phyloP scores from a whole-genome alignment of 2,888 invertebrate genomes.

The Cloeon dipterum region DNA sequence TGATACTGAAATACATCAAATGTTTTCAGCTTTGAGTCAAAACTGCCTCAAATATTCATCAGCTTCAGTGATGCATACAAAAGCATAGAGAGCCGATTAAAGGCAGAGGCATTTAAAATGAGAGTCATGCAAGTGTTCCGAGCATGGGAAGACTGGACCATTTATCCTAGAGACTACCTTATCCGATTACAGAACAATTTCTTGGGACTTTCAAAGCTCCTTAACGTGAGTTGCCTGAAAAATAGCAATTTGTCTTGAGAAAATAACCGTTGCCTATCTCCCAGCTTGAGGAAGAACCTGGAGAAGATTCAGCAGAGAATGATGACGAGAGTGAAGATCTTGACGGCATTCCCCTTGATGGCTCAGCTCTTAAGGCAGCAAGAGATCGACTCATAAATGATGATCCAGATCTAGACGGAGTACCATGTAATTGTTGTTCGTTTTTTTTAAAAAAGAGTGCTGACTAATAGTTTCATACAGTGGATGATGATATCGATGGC shows the following conservation, averaged over 20 bases:
- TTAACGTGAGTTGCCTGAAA: too few species aligned
- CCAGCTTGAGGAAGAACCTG: conserved; percentile 15
- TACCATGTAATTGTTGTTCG: conserved; percentile 22
- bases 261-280: too few species aligned
- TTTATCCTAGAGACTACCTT: conserved; percentile 85
- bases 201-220: conserved; percentile 42
- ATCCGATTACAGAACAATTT: conserved; percentile 74
- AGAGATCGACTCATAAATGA: conserved; percentile 15
- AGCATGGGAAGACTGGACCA: conserved; percentile 95
- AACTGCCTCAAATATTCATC: conserved; percentile 53
- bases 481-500: conserved; percentile 57
- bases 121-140: conserved; percentile 72
- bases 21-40: conserved; percentile 49
- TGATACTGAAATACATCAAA: conserved; percentile 4
- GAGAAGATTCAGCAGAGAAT: conserved; percentile 11
- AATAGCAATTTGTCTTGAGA: too few species aligned
- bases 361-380: conserved; percentile 45
- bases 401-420: conserved; percentile 41
- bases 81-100: conserved; percentile 56
- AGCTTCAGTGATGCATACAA: conserved; percentile 47
- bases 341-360: conserved; percentile 46
- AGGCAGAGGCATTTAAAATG: conserved; percentile 90
- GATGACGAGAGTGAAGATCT: conserved; percentile 32
- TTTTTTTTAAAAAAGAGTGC: not conserved
- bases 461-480: conserved; percentile 15